Conservation (phyloP, 92 coral and sea anemone species). For the Palythoa heliodiscus region DNA sequence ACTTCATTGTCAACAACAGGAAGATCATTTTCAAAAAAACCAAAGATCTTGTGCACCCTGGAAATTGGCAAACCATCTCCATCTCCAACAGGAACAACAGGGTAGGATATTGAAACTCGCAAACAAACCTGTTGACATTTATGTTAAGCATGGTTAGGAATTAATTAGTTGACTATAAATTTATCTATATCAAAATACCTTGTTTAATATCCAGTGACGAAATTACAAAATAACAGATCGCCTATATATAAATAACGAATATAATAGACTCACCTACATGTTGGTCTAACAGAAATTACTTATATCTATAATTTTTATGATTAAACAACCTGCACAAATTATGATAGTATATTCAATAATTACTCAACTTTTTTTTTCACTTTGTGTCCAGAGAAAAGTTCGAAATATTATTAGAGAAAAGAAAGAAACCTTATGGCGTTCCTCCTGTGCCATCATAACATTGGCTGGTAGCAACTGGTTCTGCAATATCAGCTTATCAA, state of each 20-base stretch:
- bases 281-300: background rate
- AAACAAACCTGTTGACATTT: constrained; percentile 1
- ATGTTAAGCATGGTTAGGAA: background rate
- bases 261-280: background rate
- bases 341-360: background rate
- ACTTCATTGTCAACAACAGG: constrained; percentile 11
- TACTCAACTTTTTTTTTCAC: background rate
- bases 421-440: constrained; percentile 1
- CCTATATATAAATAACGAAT: background rate
- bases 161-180: background rate
- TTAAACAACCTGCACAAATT: background rate
- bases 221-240: background rate
- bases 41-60: constrained; percentile 27
- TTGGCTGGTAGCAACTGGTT: background rate
- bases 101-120: background rate
- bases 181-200: background rate
- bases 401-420: background rate
- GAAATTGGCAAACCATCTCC: constrained; percentile 45
- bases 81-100: constrained; percentile 26
- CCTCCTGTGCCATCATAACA: background rate
- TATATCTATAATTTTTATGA: background rate
- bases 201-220: background rate
- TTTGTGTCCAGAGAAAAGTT: background rate
- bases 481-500: background rate
- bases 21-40: constrained; percentile 6